Conservation (phyloP, 2,797 vertebrate genomes). For the Psittacula derbiana region DNA sequence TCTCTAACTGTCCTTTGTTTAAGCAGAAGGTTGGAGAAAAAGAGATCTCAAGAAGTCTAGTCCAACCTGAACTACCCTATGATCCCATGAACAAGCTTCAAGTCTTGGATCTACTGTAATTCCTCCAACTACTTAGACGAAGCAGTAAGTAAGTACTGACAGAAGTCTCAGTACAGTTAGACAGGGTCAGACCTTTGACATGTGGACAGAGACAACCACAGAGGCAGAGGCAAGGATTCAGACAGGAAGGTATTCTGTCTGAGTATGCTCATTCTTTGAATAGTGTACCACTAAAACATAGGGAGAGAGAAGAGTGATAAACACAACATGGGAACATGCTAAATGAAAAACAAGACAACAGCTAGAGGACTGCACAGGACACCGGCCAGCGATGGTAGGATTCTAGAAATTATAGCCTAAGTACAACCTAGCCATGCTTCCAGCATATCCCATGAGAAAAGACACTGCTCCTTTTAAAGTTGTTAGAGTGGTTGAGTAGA, state of each 20-base stretch:
- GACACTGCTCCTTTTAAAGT: not conserved
- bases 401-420: not conserved
- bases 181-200: not conserved
- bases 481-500: not conserved
- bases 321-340: accelerated
- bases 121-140: not conserved
- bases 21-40: not conserved
- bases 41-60: not conserved
- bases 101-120: not conserved
- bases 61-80: not conserved
- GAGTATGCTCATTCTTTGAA: not conserved
- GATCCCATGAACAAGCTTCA: not conserved
- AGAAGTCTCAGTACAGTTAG: not conserved
- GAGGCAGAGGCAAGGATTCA: not conserved
- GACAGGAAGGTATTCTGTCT: not conserved
- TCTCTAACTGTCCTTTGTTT: not conserved
- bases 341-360: not conserved
- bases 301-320: not conserved
- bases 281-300: not conserved
- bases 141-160: not conserved
- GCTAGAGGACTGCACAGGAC: not conserved
- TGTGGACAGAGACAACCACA: not conserved
- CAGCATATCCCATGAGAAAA: not conserved
- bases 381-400: not conserved
- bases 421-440: not conserved